Base-by-base conservation (phyloP, 2,797 vertebrate species). In the Chloroceryle inda region DNA sequence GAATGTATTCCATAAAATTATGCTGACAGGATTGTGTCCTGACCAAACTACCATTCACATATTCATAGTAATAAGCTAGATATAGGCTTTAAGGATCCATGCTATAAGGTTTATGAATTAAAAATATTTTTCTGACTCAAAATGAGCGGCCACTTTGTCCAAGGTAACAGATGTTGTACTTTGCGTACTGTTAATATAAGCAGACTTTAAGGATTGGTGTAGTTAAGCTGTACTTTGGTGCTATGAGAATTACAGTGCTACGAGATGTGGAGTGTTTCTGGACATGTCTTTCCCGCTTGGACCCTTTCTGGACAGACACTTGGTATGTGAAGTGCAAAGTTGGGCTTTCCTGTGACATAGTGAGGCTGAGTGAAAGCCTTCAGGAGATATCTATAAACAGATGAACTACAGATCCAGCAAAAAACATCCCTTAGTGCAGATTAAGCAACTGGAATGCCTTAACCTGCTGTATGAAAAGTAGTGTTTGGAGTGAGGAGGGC, bases 231-330 rank as follows among this genome's bases (percentile, higher is more conserved):
- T 69, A 5, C 49, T 44, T 69, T 82, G 76, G 38, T 75, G 33
- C 69, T 64, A 0, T 27, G 29, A 23, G 0, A 85, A 0, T n/a
- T 53, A 13, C 7, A 37, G 33, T 21, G 15, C 16, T 71, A 1
- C 26, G n/a, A 75, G 66, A 19, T 31, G 22, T 13, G 7, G 8
- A 17, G 13, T 35, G 19, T 75, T 85, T 26, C 37, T 78, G 73
- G 29, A 52, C 3, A 0, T 19, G 8, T 49, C 45, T 78, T 81
- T 88, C 50, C 45, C 11, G 7, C 35, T 10, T 23, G 62, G 56
- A 55, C 13, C n/a, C 11, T 67, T 17, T 40, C 6, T 4, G 26
- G 67, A 31, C n/a, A n/a, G 27, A 2, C 9, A 7, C 6, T 44
- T 35, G 19, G 13, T 45, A 2, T 1, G 5, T 72, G 66, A 27